phyloP scores from a whole-genome alignment of 2,888 invertebrate species.

The Epistrophe eligans region DNA sequence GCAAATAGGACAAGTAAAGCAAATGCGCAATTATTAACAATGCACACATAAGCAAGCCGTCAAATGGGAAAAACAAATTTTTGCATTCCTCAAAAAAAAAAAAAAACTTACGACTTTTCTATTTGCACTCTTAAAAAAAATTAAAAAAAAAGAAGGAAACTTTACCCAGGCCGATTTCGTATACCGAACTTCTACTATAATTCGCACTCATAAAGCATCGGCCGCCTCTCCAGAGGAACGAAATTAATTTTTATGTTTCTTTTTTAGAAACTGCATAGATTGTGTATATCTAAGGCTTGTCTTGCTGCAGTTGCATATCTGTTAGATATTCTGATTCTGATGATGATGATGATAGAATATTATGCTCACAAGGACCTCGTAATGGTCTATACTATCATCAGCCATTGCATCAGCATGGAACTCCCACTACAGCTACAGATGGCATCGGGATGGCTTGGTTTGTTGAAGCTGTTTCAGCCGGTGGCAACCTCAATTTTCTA shows the following conservation, averaged over 20 bases:
- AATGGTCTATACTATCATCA: conserved; percentile 58
- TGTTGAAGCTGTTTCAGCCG: conserved; percentile 44
- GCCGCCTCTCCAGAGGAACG: conserved; percentile 41
- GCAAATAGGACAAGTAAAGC: conserved; percentile 75
- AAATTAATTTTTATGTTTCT: conserved; percentile 51
- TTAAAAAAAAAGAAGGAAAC: conserved; percentile 22
- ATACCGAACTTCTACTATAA: conserved; percentile 53
- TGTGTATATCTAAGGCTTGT: conserved; percentile 41
- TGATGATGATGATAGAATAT: conserved; percentile 72
- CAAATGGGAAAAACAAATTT: conserved; percentile 49
- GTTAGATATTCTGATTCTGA: conserved; percentile 26
- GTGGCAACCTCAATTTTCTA: conserved; percentile 67
- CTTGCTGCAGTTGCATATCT: conserved; percentile 68
- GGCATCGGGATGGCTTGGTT: neutral
- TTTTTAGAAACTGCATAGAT: conserved; percentile 50
- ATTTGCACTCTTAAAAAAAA: conserved; percentile 64
- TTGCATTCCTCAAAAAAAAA: conserved; percentile 49
- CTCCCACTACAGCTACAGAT: neutral
- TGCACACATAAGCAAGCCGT: conserved; percentile 61
- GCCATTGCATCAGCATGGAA: conserved; percentile 6
- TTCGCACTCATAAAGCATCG: conserved; percentile 60
- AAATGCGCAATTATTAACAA: conserved; percentile 74
- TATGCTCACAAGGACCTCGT: conserved; percentile 76
- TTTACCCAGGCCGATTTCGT: conserved; percentile 29
- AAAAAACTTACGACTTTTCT: conserved; percentile 70